A percentile compares a stretch with the other conserved stretches of the same genome.
These are phyloP conservation scores for Parauchenoglanis ngamensis DNA, from an alignment of 2,797 vertebrate genomes.

Conservation along the genomic window DNA sequence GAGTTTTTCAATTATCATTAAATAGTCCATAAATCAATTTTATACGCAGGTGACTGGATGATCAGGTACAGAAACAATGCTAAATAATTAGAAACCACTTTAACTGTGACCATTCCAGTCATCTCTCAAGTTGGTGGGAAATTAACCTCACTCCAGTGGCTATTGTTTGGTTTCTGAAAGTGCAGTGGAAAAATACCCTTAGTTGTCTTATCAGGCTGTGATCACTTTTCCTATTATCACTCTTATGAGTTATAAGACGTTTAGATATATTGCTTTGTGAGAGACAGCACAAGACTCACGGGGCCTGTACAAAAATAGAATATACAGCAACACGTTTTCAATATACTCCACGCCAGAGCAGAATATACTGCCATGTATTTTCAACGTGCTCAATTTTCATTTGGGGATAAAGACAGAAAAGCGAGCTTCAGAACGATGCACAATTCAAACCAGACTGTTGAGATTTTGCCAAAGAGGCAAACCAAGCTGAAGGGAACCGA, in stretches of 20 bases:
- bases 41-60: neutral
- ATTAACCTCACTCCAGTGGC: neutral
- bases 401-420: conserved; percentile 53
- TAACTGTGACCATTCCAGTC: neutral
- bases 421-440: conserved; percentile 54
- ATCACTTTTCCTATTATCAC: neutral
- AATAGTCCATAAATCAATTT: neutral
- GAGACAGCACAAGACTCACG: conserved; percentile 4
- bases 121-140: neutral
- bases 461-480: conserved; percentile 24
- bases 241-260: neutral
- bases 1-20: neutral
- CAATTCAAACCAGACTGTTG: conserved; percentile 50
- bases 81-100: neutral
- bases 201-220: neutral
- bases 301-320: conserved; percentile 4
- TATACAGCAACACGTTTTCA: neutral
- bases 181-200: neutral
- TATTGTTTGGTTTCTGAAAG: neutral
- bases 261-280: conserved; percentile 7
- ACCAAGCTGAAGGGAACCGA: conserved; percentile 10
- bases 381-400: conserved; percentile 3
- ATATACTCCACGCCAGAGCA: neutral
- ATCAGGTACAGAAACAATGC: neutral
- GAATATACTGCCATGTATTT: conserved; percentile 6